Evolutionary conservation across 2,888 invertebrate genomes (phyloP), one percentile per base, ranked within the genome.

Genomic region (Rhorus exstirpatorius): DNA sequence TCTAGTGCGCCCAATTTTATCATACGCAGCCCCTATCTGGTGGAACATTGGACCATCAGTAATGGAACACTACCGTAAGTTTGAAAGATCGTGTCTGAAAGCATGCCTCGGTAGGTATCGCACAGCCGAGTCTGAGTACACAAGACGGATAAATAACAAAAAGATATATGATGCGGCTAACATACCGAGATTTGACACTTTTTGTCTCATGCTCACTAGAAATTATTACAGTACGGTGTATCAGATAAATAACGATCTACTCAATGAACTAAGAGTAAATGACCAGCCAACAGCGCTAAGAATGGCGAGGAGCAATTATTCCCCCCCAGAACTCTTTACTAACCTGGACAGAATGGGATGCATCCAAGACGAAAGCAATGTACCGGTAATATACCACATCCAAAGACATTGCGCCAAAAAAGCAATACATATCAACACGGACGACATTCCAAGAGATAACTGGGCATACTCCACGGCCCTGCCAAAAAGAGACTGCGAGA

Each of bases 1-100:
- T 1, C 35, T 78, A 1, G 21, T 78, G 7, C 19, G 77, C 1
- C 61, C 78, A 8, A 78, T 78, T 1, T 17, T 78, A 53, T 8
- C 79, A 4, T 79, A 79, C 35, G 79, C 65, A 2, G 61, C 71
- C 7, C 79, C 72, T 6, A 53, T 79, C n/a, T 65, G 65, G 80
- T 79, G 72, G 72, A 79, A 79, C 21, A 38, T 58, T 7, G 53
- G 63, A 10, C 17, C 79, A 6, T 63, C 75, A 3, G 46, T 55
- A 0, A 80, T 76, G 80, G 81, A 80, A 58, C 19, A 76, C 24
- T 68, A 68, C 10, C 10, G 76, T 14, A 41, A 46, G 17, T 80
- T 80, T n/a, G 76, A 68, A 24, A 58, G 70, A 41, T 38, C 51
- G 4, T 80, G 58, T 19, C 46, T 79, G 3, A 41, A 24, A 41